Conservation (phyloP, 2,888 invertebrate species). For the Hypomecis atomaria region DNA sequence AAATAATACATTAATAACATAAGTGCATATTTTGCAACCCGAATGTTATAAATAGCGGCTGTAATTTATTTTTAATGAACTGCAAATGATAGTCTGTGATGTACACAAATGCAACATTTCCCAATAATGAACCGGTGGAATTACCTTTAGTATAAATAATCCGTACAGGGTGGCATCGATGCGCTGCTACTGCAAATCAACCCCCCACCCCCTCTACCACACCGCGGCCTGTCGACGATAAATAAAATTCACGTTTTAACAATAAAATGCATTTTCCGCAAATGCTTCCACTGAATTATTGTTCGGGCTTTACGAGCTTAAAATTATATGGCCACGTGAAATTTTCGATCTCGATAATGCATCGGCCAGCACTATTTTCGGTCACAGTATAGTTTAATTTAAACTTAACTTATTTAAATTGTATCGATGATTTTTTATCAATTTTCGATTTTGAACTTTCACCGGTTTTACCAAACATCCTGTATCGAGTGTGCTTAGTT, state of each 20-base stretch:
- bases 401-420: slow-evolving; percentile 51
- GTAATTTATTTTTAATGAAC: slow-evolving; percentile 75
- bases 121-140: slow-evolving; percentile 82
- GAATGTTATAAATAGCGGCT: slow-evolving; percentile 41
- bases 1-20: slow-evolving; percentile 22
- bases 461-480: neutral
- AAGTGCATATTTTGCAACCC: slow-evolving; percentile 24
- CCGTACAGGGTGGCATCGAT: slow-evolving; percentile 82
- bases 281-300: slow-evolving; percentile 83
- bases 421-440: slow-evolving; percentile 46
- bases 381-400: slow-evolving; percentile 40
- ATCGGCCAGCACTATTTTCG: slow-evolving; percentile 74
- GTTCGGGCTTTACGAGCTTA: slow-evolving; percentile 83
- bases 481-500: neutral
- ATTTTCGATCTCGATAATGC: slow-evolving; percentile 83
- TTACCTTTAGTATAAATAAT: slow-evolving; percentile 84
- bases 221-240: slow-evolving; percentile 80
- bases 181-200: slow-evolving; percentile 81
- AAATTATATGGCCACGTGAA: slow-evolving; percentile 84
- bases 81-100: slow-evolving; percentile 77
- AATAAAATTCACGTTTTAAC: slow-evolving; percentile 85
- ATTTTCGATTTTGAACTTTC: slow-evolving; percentile 35
- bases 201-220: slow-evolving; percentile 55
- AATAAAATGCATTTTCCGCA: slow-evolving; percentile 85
- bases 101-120: slow-evolving; percentile 81